Evolutionary conservation across 1,140 invertebrate genomes (phyloP).

Genomic region (Acromyrmex charruanus): DNA sequence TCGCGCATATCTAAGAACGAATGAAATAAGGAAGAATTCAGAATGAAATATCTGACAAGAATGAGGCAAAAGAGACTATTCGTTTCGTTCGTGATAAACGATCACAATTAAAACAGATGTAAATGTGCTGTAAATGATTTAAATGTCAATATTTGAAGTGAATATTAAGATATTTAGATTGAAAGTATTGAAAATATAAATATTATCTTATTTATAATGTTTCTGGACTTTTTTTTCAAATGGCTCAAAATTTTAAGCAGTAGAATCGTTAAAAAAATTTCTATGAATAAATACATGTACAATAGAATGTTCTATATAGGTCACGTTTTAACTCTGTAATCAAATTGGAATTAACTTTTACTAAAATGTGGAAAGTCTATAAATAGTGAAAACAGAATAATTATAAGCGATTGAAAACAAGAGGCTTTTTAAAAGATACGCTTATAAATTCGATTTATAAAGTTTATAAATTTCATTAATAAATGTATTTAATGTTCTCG

Average conservation of each 20-base stretch:
- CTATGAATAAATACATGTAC: not conserved
- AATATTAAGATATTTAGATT: not conserved
- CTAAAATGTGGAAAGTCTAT: not conserved
- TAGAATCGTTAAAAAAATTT: not conserved
- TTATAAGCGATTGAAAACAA: not conserved
- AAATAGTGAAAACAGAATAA: not conserved
- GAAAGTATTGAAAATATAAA: too few relatives aligned
- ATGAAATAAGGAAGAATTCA: constrained; percentile 11
- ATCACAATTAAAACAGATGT: not conserved
- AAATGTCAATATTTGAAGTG: not conserved
- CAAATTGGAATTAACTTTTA: constrained; percentile 5
- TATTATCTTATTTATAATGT: not conserved
- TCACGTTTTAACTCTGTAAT: not conserved
- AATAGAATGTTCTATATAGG: not conserved
- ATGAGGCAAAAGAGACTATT: not conserved
- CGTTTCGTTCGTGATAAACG: not conserved
- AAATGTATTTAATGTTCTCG: not conserved
- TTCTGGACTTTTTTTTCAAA: not conserved
- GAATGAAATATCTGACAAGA: not conserved
- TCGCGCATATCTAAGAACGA: constrained; percentile 21
- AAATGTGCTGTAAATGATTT: not conserved
- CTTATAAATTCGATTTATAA: not conserved
- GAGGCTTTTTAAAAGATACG: not conserved
- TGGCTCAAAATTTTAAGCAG: not conserved
- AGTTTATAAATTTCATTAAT: too few relatives aligned